Conservation (phyloP, 2,797 vertebrate species). For the Coilia nasus region DNA sequence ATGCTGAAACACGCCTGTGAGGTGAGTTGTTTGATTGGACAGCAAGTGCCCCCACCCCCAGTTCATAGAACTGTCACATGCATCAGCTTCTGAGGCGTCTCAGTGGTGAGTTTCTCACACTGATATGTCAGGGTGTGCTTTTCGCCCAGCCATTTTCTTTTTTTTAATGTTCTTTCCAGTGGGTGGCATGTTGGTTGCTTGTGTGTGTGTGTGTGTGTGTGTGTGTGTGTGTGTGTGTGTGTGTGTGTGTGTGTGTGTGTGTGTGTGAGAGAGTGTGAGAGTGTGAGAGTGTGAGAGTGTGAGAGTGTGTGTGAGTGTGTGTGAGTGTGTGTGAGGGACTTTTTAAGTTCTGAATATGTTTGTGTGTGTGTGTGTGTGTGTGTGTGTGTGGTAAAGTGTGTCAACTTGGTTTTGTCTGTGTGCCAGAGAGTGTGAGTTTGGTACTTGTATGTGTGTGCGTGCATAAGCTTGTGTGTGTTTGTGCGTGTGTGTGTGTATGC, state of each 20-base stretch:
- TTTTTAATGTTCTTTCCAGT: not conserved
- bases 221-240: not conserved
- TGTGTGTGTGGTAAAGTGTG: not conserved
- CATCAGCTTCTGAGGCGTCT: not conserved
- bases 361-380: not conserved
- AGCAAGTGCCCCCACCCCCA: not conserved
- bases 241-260: not conserved
- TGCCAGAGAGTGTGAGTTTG: not conserved
- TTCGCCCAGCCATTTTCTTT: not conserved
- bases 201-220: not conserved
- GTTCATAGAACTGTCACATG: not conserved
- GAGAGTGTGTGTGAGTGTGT: not conserved
- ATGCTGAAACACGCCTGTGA: not conserved
- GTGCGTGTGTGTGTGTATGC: not conserved
- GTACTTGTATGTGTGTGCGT: not conserved
- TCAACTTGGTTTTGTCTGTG: too few species aligned
- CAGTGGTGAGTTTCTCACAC: not conserved
- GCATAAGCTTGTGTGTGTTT: not conserved
- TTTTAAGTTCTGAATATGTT: not conserved
- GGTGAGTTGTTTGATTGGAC: not conserved
- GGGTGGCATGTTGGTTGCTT: not conserved
- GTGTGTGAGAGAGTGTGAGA: not conserved
- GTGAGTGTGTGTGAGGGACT: not conserved
- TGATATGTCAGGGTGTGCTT: not conserved
- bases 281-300: not conserved